Base-by-base conservation (phyloP, 2,113 vertebrate genomes). In the Gyps fulvus region DNA sequence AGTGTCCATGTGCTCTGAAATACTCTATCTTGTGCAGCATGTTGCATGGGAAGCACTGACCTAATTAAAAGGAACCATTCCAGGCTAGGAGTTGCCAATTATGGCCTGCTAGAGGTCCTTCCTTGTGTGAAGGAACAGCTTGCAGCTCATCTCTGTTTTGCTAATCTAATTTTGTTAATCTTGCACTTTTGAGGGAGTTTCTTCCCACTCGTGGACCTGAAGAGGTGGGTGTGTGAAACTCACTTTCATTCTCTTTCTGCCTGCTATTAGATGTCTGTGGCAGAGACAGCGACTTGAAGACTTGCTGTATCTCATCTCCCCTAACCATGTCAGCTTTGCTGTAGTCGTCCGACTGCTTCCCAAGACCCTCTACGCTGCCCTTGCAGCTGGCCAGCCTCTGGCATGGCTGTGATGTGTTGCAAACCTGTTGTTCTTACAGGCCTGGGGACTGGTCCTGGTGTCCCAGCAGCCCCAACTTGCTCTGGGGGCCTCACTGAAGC, bases 121-220 rank as follows among this genome's bases (percentile, higher is more conserved):
- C 83, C 87, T 80, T 91, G 95, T 88, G 91, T 82, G 93, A 95
- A 94, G 89, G 94, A 96, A 94, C 95, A 96, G 93, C 94, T 95
- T 96, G 94, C 73, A 95, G 91, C 94, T 95, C 91, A 94, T 95
- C 91, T 94, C 84, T 96, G 96, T 95, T 97, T 95, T 95, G 94
- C 89, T 94, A 85, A 91, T 97, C 95, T 96, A 95, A 95, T 97
- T 96, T 95, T 91, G 93, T 94, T 97, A 95, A 91, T 97, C 94
- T 97, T 97, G 83, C 93, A 96, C 94, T 97, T 95, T 96, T 62
- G 96, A 96, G 96, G 96, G 95, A 96, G 94, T 96, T 96, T 96
- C 96, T 94, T 97, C 97, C 97, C 95, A 96, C 96, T 95, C 94
- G 2, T 76, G 93, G 87, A 79, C 88, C 87, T 93, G 96, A 96